Evolutionary conservation across 2,888 invertebrate genomes (phyloP), one percentile per base, ranked within the genome.

Genomic region (Acheta domesticus): DNA sequence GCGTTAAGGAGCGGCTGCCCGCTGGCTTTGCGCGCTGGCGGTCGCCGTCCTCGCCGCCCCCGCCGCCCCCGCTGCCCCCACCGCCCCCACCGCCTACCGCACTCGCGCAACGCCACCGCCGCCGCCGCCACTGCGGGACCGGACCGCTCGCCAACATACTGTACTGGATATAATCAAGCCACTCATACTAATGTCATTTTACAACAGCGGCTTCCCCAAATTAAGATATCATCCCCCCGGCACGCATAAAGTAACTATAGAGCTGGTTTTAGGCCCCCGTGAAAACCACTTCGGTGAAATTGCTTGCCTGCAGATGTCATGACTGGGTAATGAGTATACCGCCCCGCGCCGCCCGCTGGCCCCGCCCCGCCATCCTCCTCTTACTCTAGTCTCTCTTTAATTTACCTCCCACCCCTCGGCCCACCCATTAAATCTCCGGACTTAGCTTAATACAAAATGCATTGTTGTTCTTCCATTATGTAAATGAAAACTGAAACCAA

Each of bases 391-490:
- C 82, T 80, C 82, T 83, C 82, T 82, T 82, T 81, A 81, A 78
- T 80, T 79, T 80, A 49, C 80, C 80, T 74, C 81, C 81, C 83
- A 81, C 84, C 81, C 85, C 85, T 84, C 86, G 85, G 85, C 84
- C 62, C 84, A 84, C 85, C 87, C 87, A 87, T 87, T 87, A 87
- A 87, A 87, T 87, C 87, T 87, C 86, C 86, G 86, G 86, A 86
- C 86, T 80, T 78, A 80, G 81, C 81, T 86, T 87, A 87, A 87
- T 87, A 87, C 87, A 86, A 87, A 87, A 87, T 87, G 87, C 87
- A 87, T 87, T 87, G 87, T 87, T 87, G 87, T 87, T 87, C 86
- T 87, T 87, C 87, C 87, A 87, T 87, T 87, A 87, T 87, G 87
- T 86, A 87, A 87, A 87, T 87, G 87, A 87, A 87, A 87, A 87